These are phyloP conservation scores for Sigmodon hispidus DNA, from an alignment of 2,113 vertebrate genomes.

Conservation along the genomic window DNA sequence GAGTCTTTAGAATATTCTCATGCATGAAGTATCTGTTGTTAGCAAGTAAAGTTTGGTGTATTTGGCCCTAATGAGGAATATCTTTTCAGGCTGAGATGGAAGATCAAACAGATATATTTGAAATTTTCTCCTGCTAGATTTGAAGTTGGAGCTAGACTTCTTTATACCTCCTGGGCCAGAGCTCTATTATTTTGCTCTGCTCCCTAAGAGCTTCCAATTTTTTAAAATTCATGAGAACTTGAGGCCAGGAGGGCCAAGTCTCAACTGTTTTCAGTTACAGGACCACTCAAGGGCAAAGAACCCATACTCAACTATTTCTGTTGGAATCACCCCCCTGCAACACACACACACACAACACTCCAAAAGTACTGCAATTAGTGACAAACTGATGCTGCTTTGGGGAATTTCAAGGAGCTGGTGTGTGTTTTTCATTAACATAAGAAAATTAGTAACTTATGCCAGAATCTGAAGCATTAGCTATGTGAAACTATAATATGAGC, in stretches of 20 bases:
- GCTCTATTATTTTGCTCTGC: constrained; percentile 59
- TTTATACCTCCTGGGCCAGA: constrained; percentile 38
- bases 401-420: constrained; percentile 65
- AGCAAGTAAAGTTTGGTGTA: not conserved
- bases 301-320: constrained; percentile 15
- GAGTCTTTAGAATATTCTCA: constrained; percentile 66
- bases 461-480: constrained; percentile 62
- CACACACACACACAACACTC: no score
- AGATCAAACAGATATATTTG: constrained; percentile 64
- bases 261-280: constrained; percentile 68
- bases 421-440: constrained; percentile 77
- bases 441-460: constrained; percentile 76
- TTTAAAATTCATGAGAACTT: constrained; percentile 72
- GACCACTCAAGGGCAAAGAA: constrained; percentile 43
- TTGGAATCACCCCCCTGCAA: constrained; percentile 1
- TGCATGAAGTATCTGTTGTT: constrained; percentile 50
- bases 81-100: constrained; percentile 63
- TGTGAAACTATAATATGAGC: constrained; percentile 60
- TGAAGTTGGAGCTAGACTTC: constrained; percentile 57
- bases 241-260: constrained; percentile 43
- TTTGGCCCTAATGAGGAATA: constrained; percentile 59
- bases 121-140: constrained; percentile 66
- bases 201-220: constrained; percentile 58
- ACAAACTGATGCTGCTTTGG: constrained; percentile 68
- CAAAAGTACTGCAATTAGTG: constrained; percentile 54